Evolutionary conservation across 2,113 vertebrate species (phyloP).

Genomic region (Spheniscus mendiculus): DNA sequence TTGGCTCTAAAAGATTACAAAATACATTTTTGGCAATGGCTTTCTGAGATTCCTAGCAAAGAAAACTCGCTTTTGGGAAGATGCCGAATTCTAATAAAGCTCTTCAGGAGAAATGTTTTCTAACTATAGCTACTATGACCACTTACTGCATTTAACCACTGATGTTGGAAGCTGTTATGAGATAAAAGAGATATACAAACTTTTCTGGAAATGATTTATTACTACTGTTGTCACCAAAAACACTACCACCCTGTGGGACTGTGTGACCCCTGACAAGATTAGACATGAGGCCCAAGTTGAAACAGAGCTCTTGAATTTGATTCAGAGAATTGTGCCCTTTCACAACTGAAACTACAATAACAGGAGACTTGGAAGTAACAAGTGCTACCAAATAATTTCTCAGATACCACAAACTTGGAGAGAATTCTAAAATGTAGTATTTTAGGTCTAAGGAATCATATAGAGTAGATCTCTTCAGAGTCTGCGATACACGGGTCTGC

Average conservation of each 20-base stretch:
- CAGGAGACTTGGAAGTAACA: background rate
- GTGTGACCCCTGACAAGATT: rapidly evolving
- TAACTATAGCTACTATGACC: background rate
- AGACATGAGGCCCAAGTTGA: background rate
- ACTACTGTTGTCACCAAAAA: background rate
- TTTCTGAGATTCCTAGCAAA: conserved; percentile 12
- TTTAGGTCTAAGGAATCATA: background rate
- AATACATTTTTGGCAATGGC: conserved; percentile 23
- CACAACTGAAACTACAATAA: background rate
- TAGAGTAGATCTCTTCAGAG: background rate
- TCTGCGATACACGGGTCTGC: background rate
- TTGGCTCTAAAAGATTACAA: conserved; percentile 24
- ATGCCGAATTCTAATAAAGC: background rate
- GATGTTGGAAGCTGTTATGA: background rate
- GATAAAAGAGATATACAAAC: background rate
- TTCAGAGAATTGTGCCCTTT: background rate
- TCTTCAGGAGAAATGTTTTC: background rate
- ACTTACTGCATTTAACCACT: background rate
- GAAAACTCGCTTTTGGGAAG: background rate
- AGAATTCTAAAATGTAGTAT: background rate
- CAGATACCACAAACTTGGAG: background rate
- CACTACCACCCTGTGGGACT: background rate
- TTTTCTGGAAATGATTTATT: background rate
- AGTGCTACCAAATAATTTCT: background rate
- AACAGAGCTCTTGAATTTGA: background rate